These are phyloP conservation scores for Papilio protenor DNA, from an alignment of 2,888 invertebrate species.

Conservation along the genomic window DNA sequence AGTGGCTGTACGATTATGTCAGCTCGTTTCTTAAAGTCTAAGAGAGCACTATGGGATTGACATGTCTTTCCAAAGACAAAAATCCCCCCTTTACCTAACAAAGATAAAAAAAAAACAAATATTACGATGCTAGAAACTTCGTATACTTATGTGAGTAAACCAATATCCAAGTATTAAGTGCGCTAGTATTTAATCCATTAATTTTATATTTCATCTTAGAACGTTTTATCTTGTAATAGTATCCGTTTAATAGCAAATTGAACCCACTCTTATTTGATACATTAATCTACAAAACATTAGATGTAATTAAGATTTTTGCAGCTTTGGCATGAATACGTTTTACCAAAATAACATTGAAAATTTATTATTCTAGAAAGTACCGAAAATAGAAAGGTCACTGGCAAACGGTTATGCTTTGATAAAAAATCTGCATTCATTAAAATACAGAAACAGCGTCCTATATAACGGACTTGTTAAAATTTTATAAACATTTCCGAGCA, in stretches of 20 bases:
- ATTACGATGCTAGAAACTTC: no score
- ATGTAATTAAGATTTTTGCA: not conserved
- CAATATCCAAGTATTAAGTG: no score
- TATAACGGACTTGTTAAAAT: slow-evolving; percentile 23
- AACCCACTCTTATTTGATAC: not conserved
- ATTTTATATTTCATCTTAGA: not conserved
- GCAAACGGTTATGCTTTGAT: slow-evolving; percentile 18
- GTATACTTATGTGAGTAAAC: no score
- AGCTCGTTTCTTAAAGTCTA: no score
- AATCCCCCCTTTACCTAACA: no score
- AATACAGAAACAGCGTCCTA: slow-evolving; percentile 8
- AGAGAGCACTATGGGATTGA: no score
- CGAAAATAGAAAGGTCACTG: slow-evolving; percentile 19
- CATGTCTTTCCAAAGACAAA: no score
- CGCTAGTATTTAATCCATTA: not conserved
- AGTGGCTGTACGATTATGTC: no score
- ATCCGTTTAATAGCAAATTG: not conserved
- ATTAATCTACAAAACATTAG: not conserved
- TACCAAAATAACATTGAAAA: slow-evolving; percentile 24
- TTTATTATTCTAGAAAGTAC: not conserved
- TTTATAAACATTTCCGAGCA: slow-evolving; percentile 23
- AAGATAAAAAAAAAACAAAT: no score
- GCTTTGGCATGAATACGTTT: no score
- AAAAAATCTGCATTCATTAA: slow-evolving; percentile 36
- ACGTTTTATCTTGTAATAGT: not conserved